Conservation (phyloP, 2,888 invertebrate genomes). For the Tuberolachnus salignus region DNA sequence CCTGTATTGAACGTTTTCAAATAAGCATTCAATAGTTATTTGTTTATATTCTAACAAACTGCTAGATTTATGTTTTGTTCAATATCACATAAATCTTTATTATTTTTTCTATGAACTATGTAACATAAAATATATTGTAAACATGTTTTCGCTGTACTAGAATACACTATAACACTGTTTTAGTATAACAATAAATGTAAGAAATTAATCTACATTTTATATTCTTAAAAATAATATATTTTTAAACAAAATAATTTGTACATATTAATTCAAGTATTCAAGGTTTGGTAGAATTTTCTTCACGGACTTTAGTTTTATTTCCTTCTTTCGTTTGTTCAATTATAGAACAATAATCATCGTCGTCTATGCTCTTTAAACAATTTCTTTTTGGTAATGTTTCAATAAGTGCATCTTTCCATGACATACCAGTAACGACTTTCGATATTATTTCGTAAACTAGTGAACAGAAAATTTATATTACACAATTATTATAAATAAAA, state of each 20-base stretch:
- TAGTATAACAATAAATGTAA: too few species aligned
- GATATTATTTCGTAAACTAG: constrained; percentile 84
- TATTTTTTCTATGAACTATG: too few species aligned
- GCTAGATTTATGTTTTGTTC: too few species aligned
- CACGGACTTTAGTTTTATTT: background rate
- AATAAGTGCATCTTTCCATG: constrained; percentile 81
- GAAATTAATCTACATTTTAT: too few species aligned
- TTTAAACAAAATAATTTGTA: background rate
- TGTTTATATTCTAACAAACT: too few species aligned
- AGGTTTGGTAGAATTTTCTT: background rate
- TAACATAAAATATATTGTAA: too few species aligned
- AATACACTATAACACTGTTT: too few species aligned
- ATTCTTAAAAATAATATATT: background rate
- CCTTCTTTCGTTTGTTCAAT: background rate
- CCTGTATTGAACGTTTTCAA: too few species aligned
- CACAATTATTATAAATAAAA: background rate
- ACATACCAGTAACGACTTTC: constrained; percentile 70
- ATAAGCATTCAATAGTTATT: too few species aligned
- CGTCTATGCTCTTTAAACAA: constrained; percentile 60
- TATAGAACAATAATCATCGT: background rate
- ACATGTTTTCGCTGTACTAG: too few species aligned
- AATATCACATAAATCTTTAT: too few species aligned
- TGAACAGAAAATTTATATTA: constrained; percentile 61
- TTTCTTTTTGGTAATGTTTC: constrained; percentile 77
- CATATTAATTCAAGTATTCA: background rate